Base-by-base conservation (phyloP, 2,113 vertebrate genomes). In the Mormyrus iriodes region DNA sequence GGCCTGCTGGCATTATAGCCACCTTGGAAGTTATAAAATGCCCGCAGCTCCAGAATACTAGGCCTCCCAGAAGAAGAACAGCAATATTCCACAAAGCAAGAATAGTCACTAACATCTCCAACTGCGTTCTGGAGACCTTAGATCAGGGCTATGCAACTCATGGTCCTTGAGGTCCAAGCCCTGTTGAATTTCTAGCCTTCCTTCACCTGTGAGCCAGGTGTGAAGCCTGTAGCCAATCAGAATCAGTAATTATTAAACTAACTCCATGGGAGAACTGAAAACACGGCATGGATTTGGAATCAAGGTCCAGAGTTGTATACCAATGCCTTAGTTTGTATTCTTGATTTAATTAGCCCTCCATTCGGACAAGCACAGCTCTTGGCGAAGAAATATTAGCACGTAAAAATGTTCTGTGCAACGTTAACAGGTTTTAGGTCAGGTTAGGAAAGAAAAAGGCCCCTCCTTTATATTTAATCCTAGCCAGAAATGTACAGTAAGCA, bases 401-500 rank as follows among this genome's bases (percentile, higher is more conserved):
- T 61, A 49, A 52, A 58, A 89, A 89, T 88, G 51, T 53, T 61
- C 39, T 61, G 53, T 85, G 82, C 15, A 48, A 65, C 15, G 17
- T 27, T 88, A 90, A 92, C 94, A 76, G 69, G 31, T 39, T 39
- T 76, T 73, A 61, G 58, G 21, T 21, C 4, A 73, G 65, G 27
- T 73, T 73, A 35, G 12, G 65, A 73, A 31, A 73, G n/a, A 31
- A 3, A 13, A 27, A 76, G 69, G 35, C 15, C 3, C 35, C 31
- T 35, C 27, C 31, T 73, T 31, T 39, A 1, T 15, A 39, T 39
- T 39, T 76, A 39, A 76, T 12, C 69, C 65, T 9, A 73, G 69
- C 12, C 94, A 97, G 96, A 96, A 95, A 97, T 97, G 2, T 49
- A 84, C 82, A 46, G 15, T 21, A 51, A 85, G 44, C n/a, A 48